These are phyloP conservation scores for Heliothis virescens DNA, from an alignment of 1,140 invertebrate species.

Conservation along the genomic window DNA sequence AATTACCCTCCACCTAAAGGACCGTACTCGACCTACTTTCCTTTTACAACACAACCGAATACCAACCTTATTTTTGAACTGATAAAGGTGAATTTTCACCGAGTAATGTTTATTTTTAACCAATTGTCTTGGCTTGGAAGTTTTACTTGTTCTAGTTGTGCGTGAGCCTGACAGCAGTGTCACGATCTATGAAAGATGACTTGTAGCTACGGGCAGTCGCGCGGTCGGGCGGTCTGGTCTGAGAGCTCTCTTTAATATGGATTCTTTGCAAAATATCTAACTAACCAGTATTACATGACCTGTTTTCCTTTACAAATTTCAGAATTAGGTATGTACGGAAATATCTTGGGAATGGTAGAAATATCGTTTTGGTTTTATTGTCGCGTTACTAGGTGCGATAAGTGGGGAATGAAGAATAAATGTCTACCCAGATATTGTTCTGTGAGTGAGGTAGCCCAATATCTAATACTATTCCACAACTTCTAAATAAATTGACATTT, in stretches of 20 bases:
- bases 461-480: neutral
- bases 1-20: conserved; percentile 38
- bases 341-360: neutral
- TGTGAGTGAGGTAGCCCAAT: neutral
- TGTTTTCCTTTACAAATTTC: conserved; percentile 13
- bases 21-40: conserved; percentile 34
- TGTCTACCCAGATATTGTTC: neutral
- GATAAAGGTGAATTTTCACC: neutral
- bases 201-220: conserved; percentile 17
- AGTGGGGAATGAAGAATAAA: conserved; percentile 13
- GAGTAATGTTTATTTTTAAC: conserved; percentile 32
- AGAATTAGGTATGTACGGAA: conserved; percentile 28
- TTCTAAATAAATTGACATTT: too few species aligned
- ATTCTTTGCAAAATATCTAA: neutral
- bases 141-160: conserved; percentile 45
- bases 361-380: conserved; percentile 24
- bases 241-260: neutral
- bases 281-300: neutral
- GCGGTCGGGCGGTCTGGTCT: neutral
- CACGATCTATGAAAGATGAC: conserved; percentile 44
- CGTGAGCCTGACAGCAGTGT: conserved; percentile 35
- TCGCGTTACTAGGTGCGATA: conserved; percentile 18
- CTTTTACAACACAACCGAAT: neutral
- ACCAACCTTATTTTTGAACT: neutral
- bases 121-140: conserved; percentile 42